These are phyloP conservation scores for Glaucomys volans DNA, from an alignment of 2,113 vertebrate genomes.

Conservation along the genomic window DNA sequence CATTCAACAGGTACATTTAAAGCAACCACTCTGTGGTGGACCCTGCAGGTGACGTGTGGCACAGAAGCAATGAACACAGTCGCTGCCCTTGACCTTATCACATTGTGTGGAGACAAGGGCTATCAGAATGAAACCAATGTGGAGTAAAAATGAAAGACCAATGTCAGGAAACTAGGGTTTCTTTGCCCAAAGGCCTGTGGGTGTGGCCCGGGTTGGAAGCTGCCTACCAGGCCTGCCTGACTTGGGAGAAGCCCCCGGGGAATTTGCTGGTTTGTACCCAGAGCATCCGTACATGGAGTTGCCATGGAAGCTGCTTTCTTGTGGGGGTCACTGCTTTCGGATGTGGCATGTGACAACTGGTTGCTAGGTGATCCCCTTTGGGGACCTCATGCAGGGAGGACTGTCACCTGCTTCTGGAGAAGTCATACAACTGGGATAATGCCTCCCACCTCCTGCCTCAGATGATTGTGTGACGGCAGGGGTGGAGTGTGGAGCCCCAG, in stretches of 20 bases:
- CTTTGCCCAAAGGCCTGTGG: accelerated
- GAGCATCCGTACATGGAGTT: accelerated
- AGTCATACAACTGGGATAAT: background rate
- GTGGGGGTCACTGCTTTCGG: background rate
- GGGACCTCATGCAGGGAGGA: background rate
- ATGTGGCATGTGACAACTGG: background rate
- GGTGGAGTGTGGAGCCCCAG: background rate
- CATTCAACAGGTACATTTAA: background rate
- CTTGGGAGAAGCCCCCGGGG: background rate
- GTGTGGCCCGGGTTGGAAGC: too few relatives aligned
- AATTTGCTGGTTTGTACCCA: background rate
- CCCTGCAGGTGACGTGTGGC: too few relatives aligned
- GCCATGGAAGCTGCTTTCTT: background rate
- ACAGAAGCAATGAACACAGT: background rate
- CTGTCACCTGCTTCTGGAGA: background rate
- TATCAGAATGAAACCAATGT: background rate
- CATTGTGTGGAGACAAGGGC: background rate
- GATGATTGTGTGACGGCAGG: background rate
- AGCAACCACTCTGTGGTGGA: background rate
- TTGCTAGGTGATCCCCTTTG: background rate
- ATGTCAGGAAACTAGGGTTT: background rate
- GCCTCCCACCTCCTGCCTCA: background rate
- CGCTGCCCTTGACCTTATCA: background rate
- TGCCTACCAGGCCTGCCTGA: background rate
- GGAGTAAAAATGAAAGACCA: background rate